Conservation (phyloP, 1,140 invertebrate genomes). For the Trialeurodes vaporariorum region DNA sequence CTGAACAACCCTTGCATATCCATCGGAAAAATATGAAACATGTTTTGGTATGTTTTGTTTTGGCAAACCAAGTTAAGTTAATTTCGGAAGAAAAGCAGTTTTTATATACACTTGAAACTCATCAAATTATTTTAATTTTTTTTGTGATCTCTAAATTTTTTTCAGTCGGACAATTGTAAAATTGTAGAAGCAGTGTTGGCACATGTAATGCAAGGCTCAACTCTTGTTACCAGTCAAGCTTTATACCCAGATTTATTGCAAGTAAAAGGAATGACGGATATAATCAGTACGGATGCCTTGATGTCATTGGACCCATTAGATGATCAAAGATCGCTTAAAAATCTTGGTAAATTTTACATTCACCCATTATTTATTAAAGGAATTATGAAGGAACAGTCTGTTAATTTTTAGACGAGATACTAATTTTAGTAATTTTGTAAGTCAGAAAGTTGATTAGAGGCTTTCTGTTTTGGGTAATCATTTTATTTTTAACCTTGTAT, state of each 20-base stretch:
- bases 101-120: no score
- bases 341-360: slow-evolving; percentile 26
- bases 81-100: no score
- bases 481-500: no score
- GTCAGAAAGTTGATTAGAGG: neutral
- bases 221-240: slow-evolving; percentile 25
- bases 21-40: no score
- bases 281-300: slow-evolving; percentile 29
- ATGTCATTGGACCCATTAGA: slow-evolving; percentile 27
- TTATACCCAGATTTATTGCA: slow-evolving; percentile 22
- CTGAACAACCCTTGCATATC: no score
- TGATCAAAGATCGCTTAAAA: slow-evolving; percentile 27
- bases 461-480: no score
- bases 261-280: slow-evolving; percentile 25
- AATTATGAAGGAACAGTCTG: neutral
- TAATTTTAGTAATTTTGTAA: neutral
- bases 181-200: slow-evolving; percentile 21
- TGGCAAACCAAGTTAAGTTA: no score
- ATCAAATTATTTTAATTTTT: no score
- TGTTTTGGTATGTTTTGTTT: no score
- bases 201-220: slow-evolving; percentile 27
- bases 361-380: no score
- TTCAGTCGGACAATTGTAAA: slow-evolving; percentile 25
- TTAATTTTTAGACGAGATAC: neutral
- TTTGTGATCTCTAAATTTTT: no score